These are phyloP conservation scores for Gasterosteus nipponicus DNA, from an alignment of 2,113 vertebrate species.

Conservation along the genomic window DNA sequence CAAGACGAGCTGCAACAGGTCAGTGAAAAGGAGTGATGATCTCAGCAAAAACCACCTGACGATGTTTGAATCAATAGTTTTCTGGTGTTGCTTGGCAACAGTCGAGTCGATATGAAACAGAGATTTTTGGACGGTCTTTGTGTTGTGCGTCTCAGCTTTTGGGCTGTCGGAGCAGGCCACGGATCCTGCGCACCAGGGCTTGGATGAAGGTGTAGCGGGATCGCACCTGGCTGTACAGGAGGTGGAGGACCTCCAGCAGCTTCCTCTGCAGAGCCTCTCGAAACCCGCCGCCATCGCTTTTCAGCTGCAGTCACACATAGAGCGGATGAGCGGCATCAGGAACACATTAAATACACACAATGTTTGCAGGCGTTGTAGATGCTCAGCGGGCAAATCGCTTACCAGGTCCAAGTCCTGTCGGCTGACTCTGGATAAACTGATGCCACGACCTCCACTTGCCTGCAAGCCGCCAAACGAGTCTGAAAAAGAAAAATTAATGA, in stretches of 20 bases:
- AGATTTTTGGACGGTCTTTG: too few relatives aligned
- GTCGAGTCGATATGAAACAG: neutral
- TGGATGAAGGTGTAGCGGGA: conserved; percentile 97
- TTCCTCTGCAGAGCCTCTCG: conserved; percentile 94
- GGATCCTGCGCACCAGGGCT: conserved; percentile 92
- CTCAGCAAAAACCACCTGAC: neutral
- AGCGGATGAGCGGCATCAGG: neutral
- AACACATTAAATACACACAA: neutral
- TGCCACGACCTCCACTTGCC: conserved; percentile 77
- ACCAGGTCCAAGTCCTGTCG: conserved; percentile 96
- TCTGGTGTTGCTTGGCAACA: conserved; percentile 1
- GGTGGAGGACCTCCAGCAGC: conserved; percentile 93
- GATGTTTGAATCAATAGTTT: neutral
- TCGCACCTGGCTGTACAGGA: conserved; percentile 92
- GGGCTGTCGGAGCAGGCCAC: conserved; percentile 88
- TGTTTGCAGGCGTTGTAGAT: neutral
- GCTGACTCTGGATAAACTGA: conserved; percentile 84
- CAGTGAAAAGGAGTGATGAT: conserved; percentile 2
- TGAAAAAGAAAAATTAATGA: conserved; percentile 37
- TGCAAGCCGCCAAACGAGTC: conserved; percentile 83
- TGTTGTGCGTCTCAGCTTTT: conserved; percentile 80
- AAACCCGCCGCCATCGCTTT: conserved; percentile 89
- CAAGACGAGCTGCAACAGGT: neutral
- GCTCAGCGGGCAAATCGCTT: conserved; percentile 17
- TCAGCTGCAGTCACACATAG: conserved; percentile 81